Base-by-base conservation (phyloP, 1,140 invertebrate species). In the Procambarus virginalis region DNA sequence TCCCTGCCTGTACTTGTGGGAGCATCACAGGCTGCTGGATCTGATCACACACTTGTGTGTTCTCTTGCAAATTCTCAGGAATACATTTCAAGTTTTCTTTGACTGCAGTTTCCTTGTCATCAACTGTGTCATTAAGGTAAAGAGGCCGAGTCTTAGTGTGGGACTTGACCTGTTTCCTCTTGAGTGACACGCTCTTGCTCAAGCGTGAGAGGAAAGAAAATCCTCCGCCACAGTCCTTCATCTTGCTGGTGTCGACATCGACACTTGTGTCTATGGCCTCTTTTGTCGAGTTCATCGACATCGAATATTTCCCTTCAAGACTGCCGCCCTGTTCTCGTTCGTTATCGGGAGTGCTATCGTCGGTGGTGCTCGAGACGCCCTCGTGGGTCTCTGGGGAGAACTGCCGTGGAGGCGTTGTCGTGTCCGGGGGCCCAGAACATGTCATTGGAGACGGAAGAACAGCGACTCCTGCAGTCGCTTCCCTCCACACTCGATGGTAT, bases 121-220 rank as follows among this genome's bases (percentile, higher is more conserved):
- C 6, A 8, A 34, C 34, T 20, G 22, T 34, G 5, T 73, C 68
- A 34, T 20, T 73, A 9, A 34, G 2, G 3, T 9, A 3, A 20
- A 73, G 5, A 22, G 22, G 14, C 1, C 8, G 51, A 20, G 84
- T 55, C 49, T 22, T 58, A 22, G 22, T 3, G 70, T 17, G 73
- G 55, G 78, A 64, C 58, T 80, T 87, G 14, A 46, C 60, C n/a
- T 81, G 51, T 17, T 87, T 87, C 14, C 79, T 87, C 64, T 81
- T 87, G 2, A 70, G 55, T 2, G 77, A 80, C 3, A 87, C 85
- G 12, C 55, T 80, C 64, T 87, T 87, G 20, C 75, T 34, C 14
- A 87, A 51, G 12, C 85, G 85, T 10, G 85, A 87, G 55, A 87
- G 64, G 45, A 87, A 80, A 2, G 77, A 80, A 14, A 87, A 46